Evolutionary conservation across 2,888 invertebrate genomes (phyloP).

Genomic region (Mesopsocus fuscifrons): DNA sequence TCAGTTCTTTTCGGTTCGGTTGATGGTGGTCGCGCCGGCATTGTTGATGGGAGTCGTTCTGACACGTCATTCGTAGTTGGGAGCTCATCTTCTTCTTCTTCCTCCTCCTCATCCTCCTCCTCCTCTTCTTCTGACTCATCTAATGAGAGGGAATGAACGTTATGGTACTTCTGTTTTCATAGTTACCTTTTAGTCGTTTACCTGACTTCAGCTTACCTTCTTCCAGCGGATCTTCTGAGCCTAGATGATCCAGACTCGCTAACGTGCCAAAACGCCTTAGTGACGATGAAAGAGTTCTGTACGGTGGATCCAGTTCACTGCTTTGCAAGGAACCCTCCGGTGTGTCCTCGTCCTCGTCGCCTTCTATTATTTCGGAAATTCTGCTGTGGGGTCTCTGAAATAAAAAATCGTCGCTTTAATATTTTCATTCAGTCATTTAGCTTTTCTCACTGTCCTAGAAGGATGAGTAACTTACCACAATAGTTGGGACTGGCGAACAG

Average conservation of each 20-base stretch:
- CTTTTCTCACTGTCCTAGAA: no score
- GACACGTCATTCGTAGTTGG: conserved; percentile 8
- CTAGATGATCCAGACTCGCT: conserved; percentile 49
- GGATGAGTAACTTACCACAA: conserved; percentile 1
- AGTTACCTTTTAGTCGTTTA: background rate
- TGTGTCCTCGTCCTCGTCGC: conserved; percentile 39
- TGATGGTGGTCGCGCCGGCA: background rate
- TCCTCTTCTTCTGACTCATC: conserved; percentile 18
- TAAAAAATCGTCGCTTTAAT: conserved; percentile 6
- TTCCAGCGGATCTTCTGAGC: conserved; percentile 34
- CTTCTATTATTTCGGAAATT: conserved; percentile 14
- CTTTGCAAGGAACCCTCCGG: conserved; percentile 43
- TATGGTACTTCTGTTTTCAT: conserved; percentile 14
- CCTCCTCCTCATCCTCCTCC: conserved; percentile 17
- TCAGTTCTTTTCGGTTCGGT: background rate
- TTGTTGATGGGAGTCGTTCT: conserved; percentile 3
- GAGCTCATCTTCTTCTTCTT: conserved; percentile 22
- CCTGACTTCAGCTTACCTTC: conserved; percentile 28
- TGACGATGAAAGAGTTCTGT: conserved; percentile 44
- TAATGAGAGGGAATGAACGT: conserved; percentile 18
- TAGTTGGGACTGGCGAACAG: background rate
- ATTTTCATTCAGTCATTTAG: no score
- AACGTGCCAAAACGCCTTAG: conserved; percentile 43
- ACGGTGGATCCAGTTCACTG: conserved; percentile 48
- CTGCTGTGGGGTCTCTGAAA: conserved; percentile 4